Conservation (phyloP, 2,797 vertebrate species). For the Epinephelus awoara region DNA sequence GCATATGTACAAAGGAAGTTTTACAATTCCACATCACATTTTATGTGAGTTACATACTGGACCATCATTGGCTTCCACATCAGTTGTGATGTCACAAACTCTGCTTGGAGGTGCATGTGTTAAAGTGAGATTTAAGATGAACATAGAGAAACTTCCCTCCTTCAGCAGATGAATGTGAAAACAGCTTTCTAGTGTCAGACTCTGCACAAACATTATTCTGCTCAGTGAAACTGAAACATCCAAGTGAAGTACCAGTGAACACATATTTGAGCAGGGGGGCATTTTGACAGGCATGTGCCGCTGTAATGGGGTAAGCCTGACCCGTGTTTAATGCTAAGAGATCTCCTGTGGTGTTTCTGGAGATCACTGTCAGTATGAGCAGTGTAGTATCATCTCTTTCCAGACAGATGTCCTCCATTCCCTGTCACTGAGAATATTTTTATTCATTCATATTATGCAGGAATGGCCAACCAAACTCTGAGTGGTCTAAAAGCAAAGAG, state of each 20-base stretch:
- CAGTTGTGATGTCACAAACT: not conserved
- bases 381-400: not conserved
- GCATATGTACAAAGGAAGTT: too few relatives aligned
- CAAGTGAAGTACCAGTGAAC: not conserved
- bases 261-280: not conserved
- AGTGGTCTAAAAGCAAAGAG: slow-evolving; percentile 11
- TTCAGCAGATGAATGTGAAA: too few relatives aligned
- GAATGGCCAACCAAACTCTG: slow-evolving; percentile 7
- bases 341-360: not conserved
- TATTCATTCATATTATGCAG: not conserved
- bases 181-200: too few relatives aligned
- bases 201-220: not conserved
- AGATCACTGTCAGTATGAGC: not conserved
- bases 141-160: not conserved
- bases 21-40: not conserved
- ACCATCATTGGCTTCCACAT: not conserved
- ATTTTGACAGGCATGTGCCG: not conserved
- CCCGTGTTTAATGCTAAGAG: not conserved
- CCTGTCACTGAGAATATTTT: not conserved
- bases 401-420: not conserved
- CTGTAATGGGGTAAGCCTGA: not conserved
- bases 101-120: not conserved
- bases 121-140: not conserved
- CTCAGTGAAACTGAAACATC: too few relatives aligned
- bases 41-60: not conserved